A percentile compares a stretch with the other conserved stretches of the same genome.
phyloP scores from a whole-genome alignment of 1,140 invertebrate genomes.

The Samia ricini region DNA sequence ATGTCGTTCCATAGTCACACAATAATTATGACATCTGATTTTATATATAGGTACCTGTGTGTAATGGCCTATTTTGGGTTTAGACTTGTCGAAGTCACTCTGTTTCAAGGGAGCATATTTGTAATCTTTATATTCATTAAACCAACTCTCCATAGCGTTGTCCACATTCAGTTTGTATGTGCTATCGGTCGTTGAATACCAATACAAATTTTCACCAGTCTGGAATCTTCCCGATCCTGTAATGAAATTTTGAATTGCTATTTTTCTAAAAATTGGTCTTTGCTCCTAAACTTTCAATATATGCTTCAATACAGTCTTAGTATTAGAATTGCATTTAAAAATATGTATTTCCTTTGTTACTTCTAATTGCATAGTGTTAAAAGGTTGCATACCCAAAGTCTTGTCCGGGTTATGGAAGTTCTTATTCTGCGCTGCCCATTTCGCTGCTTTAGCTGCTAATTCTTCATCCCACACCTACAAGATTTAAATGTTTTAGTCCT shows the following conservation, averaged over 20 bases:
- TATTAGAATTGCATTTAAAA: too few relatives aligned
- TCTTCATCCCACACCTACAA: constrained; percentile 61
- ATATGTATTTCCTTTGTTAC: too few relatives aligned
- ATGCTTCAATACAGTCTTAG: too few relatives aligned
- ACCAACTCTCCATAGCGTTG: constrained; percentile 39
- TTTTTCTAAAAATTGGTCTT: neutral
- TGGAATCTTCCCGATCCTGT: constrained; percentile 43
- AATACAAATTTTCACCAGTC: constrained; percentile 55
- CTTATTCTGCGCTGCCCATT: constrained; percentile 42
- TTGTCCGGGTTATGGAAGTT: constrained; percentile 53
- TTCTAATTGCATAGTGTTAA: neutral
- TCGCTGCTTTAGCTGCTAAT: constrained; percentile 45
- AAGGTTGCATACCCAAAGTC: constrained; percentile 38
- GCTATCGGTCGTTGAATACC: constrained; percentile 27
- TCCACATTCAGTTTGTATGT: constrained; percentile 32
- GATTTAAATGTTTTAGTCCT: neutral
- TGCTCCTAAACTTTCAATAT: too few relatives aligned
- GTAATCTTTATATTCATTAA: constrained; percentile 50
- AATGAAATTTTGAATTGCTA: constrained; percentile 10
- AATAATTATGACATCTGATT: neutral
- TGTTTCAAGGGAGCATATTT: constrained; percentile 29
- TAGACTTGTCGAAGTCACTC: constrained; percentile 27
- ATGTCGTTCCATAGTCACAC: too few relatives aligned
- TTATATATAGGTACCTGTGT: constrained; percentile 42
- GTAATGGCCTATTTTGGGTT: constrained; percentile 44